Conservation (phyloP, 2,797 vertebrate genomes). For the Hyperoplus immaculatus region DNA sequence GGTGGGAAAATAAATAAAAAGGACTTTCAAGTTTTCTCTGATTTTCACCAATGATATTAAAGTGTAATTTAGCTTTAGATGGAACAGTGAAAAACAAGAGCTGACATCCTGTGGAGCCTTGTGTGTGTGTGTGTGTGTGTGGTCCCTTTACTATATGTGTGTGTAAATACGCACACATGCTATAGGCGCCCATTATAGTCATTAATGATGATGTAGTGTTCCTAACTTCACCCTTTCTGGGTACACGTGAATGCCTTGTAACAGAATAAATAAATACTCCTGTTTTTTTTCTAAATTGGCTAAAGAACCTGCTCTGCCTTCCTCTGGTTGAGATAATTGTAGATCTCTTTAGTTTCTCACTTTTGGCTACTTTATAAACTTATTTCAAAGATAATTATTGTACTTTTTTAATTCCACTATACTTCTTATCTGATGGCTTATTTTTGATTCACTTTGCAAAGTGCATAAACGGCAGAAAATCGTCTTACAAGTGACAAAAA, state of each 20-base stretch:
- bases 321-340: background rate
- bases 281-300: conserved; percentile 59
- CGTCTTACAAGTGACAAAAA: background rate
- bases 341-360: background rate
- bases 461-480: background rate
- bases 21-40: conserved; percentile 32
- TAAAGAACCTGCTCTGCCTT: conserved; percentile 17
- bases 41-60: conserved; percentile 84
- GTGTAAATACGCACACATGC: conserved; percentile 62
- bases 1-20: conserved; percentile 28
- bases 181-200: conserved; percentile 71
- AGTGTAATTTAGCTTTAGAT: conserved; percentile 76
- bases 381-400: background rate
- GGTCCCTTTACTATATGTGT: conserved; percentile 47
- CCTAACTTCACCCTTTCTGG: conserved; percentile 74
- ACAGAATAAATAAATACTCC: conserved; percentile 73
- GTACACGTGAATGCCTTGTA: conserved; percentile 80
- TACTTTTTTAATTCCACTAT: background rate
- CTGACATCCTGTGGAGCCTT: conserved; percentile 65
- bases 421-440: background rate
- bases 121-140: conserved; percentile 45
- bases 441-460: background rate
- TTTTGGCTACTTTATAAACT: background rate
- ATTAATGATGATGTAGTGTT: conserved; percentile 73
- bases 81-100: conserved; percentile 50